Evolutionary conservation across 1,140 invertebrate species (phyloP), one percentile per base, ranked within the genome.

Genomic region (Heterodera carotae): DNA sequence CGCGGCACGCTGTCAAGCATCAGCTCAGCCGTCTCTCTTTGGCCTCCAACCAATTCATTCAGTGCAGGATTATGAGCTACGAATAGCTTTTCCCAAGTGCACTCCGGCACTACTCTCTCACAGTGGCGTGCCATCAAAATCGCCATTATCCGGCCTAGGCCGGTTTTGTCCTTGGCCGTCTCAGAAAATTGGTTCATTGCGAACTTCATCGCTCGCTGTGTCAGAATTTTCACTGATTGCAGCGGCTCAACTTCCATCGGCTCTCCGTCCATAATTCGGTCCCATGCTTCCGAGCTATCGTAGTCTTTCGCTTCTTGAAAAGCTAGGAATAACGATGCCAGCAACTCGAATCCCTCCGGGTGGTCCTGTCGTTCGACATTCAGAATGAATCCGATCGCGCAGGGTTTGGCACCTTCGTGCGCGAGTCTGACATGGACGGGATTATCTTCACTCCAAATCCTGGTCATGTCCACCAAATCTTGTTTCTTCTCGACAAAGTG

Each of bases 31-130:
- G 64, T 67, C 25, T 36, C 18, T 18, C 64, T 33, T 25, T 67
- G 64, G 15, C 36, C 64, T 22, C 64, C 64, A 4, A 67, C 64
- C 36, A 67, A 67, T 22, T 67, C 36, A 27, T 67, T 67, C 0
- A 67, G n/a, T 34, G 36, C 64, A 22, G 64, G 64, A 67, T 67
- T 67, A 6, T 67, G 64, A 67, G 64, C 64, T 67, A 67, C 64
- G n/a, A 67, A 5, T 67, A 67, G 64, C 64, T 67, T 6, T 67
- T 67, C 64, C 64, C 64, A 67, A 33, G 64, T 3, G 18, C 15
- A 4, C 15, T 0, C n/a, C 15, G 64, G 64, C 5, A 4, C 15
- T 22, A 36, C 31, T 67, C 15, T 18, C 22, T 67, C 64, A 34
- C 31, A 4, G 15, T 36, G 64, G 4, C 36, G 15, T 67, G 64